Evolutionary conservation across 2,113 vertebrate genomes (phyloP), one percentile per base, ranked within the genome.

Genomic region (Meriones unguiculatus): DNA sequence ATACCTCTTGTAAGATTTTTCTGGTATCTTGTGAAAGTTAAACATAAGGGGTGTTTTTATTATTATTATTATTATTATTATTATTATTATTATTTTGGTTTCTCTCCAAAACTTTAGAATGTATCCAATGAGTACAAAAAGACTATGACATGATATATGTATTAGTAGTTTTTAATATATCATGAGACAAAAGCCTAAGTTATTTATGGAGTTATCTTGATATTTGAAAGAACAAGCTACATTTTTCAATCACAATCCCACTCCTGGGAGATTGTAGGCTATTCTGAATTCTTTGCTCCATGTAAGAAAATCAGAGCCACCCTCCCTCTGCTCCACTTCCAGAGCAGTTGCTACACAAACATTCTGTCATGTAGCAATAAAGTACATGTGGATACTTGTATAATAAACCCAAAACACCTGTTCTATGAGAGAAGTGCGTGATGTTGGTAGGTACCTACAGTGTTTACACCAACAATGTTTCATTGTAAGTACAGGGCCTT

Each of bases 11-110:
- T 96, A 97, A 96, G 82, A 54, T 91, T 96, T 98, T 91, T 80
- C 95, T 97, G 95, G 80, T 95, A 95, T 89, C 89, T 93, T 86
- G 77, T 92, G 89, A 97, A 97, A 98, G 98, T 97, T 95, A 98
- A 98, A 95, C 94, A 98, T 95, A 97, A 97, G 96, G 92, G 84
- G 95, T 93, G 94, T 82, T 4, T 59, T 82, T 87, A 13, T 46
- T 46, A 5, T 25, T 20, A 38, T 41, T 5, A 7, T 30, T 25
- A 46, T 76, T 78, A 9, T 25, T 77, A 2, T 78, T 77, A 2
- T 32, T 78, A 30, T 13, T 69, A 12, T 78, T 78, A 9, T 9
- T 6, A 52, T 80, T 54, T 35, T 77, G 25, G 59, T 86, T 91
- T 89, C 81, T 91, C 87, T 91, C 81, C 38, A 30, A 62, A 95